Evolutionary conservation across 2,888 invertebrate genomes (phyloP), one percentile per base, ranked within the genome.

Genomic region (Phorcus lineatus): DNA sequence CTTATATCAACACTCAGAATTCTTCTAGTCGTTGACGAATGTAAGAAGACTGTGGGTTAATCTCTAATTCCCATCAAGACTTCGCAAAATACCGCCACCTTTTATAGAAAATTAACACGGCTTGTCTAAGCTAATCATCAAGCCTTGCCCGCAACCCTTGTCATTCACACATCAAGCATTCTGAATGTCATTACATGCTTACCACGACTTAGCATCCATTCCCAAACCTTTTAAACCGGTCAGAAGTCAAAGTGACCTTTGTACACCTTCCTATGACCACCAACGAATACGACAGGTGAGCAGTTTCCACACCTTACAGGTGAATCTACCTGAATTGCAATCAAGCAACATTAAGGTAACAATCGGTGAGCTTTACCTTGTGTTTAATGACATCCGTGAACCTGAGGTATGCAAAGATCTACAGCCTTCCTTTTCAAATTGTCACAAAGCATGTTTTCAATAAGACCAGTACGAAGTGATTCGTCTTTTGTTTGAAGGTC

Each of bases 321-420:
- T 28, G 62, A 62, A n/a, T 28, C 24, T 62, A 62, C 28, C 57
- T 16, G 28, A 28, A 62, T 62, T 24, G 62, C n/a, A 62, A 62
- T 62, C 62, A 24, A 28, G 24, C 3, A 22, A 28, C 62, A 47
- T 47, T 47, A 47, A 62, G 62, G 62, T 62, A 62, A 62, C 62
- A 62, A 62, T 62, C 28, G 62, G 24, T 28, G 24, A 28, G 24
- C 28, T 24, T 28, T 62, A 62, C 62, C 28, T 24, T 62, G 36
- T 19, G 36, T 70, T 70, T 70, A 70, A 70, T 36, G 70, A 70
- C 70, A 36, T 70, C 70, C 70, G 70, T 70, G 19, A 31, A 36
- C 70, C n/a, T 70, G 28, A 36, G 19, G 19, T 70, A 70, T 70
- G 24, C 22, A 28, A 28, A 28, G 62, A 62, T 62, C 13, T 62